Conservation (phyloP, 1,140 invertebrate genomes). For the Drosophila albomicans region DNA sequence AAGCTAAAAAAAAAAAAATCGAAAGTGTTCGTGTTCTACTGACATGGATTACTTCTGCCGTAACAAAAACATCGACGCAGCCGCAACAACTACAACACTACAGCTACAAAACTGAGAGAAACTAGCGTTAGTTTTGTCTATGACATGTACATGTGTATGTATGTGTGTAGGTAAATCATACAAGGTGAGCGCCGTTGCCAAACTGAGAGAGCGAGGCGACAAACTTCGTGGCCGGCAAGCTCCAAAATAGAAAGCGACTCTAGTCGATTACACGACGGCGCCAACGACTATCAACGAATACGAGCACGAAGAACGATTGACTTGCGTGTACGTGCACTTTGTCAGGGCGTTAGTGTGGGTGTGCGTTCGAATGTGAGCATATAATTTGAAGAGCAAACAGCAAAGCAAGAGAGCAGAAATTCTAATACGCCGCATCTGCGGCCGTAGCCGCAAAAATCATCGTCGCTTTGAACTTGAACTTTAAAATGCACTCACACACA, state of each 20-base stretch:
- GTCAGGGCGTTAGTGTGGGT: constrained; percentile 39
- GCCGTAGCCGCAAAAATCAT: constrained; percentile 19
- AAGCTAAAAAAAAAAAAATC: constrained; percentile 61
- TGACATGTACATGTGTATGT: constrained; percentile 39
- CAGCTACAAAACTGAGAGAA: constrained; percentile 51
- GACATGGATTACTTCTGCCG: constrained; percentile 82
- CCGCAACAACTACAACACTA: constrained; percentile 18
- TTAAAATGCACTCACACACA: constrained; percentile 67
- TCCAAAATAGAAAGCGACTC: constrained; percentile 68
- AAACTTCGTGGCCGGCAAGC: constrained; percentile 42
- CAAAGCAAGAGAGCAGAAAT: constrained; percentile 39
- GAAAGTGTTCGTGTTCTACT: constrained; percentile 83
- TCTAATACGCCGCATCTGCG: constrained; percentile 63
- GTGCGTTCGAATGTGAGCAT: constrained; percentile 16
- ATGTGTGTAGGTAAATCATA: constrained; percentile 6
- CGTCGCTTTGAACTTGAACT: constrained; percentile 81
- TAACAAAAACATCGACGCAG: constrained; percentile 37
- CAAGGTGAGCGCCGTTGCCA: constrained; percentile 24
- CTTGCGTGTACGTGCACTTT: constrained; percentile 68
- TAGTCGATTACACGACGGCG: constrained; percentile 36
- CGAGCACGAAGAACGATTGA: constrained; percentile 28
- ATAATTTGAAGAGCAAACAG: constrained; percentile 21
- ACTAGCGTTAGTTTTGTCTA: constrained; percentile 70
- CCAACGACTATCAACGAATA: constrained; percentile 27
- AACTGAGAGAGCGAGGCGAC: constrained; percentile 32